Base-by-base conservation (phyloP, 2,113 vertebrate genomes). In the Anthoscopus minutus region DNA sequence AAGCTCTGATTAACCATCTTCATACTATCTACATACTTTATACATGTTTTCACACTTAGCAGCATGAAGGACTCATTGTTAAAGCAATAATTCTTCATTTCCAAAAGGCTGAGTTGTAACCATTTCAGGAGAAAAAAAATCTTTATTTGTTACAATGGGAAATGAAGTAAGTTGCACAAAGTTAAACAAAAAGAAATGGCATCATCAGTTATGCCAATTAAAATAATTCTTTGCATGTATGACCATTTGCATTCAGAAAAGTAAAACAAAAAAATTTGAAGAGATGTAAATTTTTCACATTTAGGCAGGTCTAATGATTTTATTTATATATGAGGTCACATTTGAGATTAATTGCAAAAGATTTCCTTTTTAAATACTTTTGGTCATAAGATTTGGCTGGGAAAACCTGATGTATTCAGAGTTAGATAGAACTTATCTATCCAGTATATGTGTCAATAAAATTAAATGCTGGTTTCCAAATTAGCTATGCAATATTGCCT, bases 1-100 rank as follows among this genome's bases (percentile, higher is more conserved):
- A 51, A 77, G 10, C 4, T 58, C 69, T 64, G 56, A 17, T 54
- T 7, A 56, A 12, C 20, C 37, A 23, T 7, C 25, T 31, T 51
- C 48, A 35, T 20, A 8, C 30, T 7, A 6, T 5, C 27, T 53
- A 14, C 12, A 6, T 13, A 1, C 7, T 30, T 18, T 10, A 5
- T 5, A 27, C 2, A 0, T 12, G 31, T 35, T 72, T 33, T 7
- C 48, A 77, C 23, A 69, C 1, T 1, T 4, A 23, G 16, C 17
- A 56, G 40, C 3, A 8, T 12, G 15, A 51, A 54, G 9, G 73
- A 38, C 24, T 60, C 42, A 1, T n/a, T 48, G 31, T 5, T 81
- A 50, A 50, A 57, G 23, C 11, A 35, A n/a, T 7, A 61, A 18
- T 7, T 38, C 3, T 0, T 67, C 17, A 19, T 62, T 79, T 64